phyloP scores from a whole-genome alignment of 2,888 invertebrate genomes.

The Empis livida region DNA sequence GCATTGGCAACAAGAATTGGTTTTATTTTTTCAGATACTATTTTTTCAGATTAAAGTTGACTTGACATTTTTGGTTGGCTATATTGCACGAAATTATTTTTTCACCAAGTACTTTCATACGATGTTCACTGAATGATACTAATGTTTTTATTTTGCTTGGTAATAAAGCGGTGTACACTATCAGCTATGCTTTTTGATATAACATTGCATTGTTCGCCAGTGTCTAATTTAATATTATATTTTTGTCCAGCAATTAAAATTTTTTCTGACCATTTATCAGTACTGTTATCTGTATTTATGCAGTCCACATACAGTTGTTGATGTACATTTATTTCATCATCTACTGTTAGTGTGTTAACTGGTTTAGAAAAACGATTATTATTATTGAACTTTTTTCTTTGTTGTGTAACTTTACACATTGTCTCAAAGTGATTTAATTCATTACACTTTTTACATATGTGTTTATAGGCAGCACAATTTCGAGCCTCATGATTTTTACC shows the following conservation, averaged over 20 bases:
- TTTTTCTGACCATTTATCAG: background rate
- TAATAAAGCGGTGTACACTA: too few species aligned
- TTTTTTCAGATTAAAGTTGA: too few species aligned
- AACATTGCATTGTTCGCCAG: too few species aligned
- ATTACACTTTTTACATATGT: constrained; percentile 1
- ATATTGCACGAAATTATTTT: too few species aligned
- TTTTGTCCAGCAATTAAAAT: background rate
- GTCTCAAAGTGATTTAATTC: constrained; percentile 1
- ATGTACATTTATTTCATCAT: background rate
- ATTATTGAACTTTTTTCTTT: background rate
- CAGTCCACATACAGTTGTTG: background rate
- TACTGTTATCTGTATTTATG: background rate
- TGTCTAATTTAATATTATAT: too few species aligned
- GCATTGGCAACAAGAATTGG: constrained; percentile 1
- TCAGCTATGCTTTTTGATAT: too few species aligned
- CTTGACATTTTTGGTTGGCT: too few species aligned
- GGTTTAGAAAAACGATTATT: background rate
- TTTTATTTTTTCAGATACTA: too few species aligned
- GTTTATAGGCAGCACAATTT: constrained; percentile 1
- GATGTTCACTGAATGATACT: too few species aligned
- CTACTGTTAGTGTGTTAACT: background rate
- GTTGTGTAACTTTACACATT: background rate
- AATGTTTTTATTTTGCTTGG: too few species aligned
- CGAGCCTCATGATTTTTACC: constrained; percentile 2
- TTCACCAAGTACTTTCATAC: too few species aligned